Evolutionary conservation across 2,888 invertebrate genomes (phyloP).

Genomic region (Dugesia japonica): DNA sequence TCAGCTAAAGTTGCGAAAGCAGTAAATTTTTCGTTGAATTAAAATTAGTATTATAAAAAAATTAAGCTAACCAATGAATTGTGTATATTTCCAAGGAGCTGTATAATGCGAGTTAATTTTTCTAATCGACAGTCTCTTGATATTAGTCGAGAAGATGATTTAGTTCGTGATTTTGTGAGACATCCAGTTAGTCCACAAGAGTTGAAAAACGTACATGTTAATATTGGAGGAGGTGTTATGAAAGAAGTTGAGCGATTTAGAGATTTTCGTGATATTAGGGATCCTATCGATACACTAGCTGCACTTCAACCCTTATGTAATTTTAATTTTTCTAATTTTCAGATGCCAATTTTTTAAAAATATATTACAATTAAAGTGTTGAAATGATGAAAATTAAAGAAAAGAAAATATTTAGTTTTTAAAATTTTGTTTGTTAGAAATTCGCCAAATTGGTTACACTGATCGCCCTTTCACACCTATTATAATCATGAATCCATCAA

Average conservation of each 20-base stretch:
- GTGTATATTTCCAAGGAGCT: background rate
- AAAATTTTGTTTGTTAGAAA: no score
- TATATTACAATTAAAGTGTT: no score
- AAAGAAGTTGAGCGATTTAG: background rate
- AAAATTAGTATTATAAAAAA: no score
- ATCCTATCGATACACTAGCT: background rate
- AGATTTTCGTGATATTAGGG: background rate
- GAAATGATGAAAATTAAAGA: no score
- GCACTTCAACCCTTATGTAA: background rate
- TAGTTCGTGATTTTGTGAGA: background rate
- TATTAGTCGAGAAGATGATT: background rate
- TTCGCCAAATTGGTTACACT: no score
- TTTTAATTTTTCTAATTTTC: background rate
- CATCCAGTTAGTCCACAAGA: background rate
- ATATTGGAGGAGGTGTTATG: background rate
- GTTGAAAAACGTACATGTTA: background rate
- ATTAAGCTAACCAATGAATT: background rate
- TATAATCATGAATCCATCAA: no score
- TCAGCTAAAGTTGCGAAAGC: background rate
- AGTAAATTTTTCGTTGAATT: background rate
- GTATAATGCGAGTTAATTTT: background rate
- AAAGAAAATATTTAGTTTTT: no score
- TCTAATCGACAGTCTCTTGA: constrained; percentile 8
- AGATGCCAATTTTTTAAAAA: no score
- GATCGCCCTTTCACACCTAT: no score